A percentile compares a stretch with the other conserved stretches of the same genome.
These are phyloP conservation scores for Rhorus exstirpatorius DNA, from an alignment of 2,888 invertebrate species.

Conservation along the genomic window DNA sequence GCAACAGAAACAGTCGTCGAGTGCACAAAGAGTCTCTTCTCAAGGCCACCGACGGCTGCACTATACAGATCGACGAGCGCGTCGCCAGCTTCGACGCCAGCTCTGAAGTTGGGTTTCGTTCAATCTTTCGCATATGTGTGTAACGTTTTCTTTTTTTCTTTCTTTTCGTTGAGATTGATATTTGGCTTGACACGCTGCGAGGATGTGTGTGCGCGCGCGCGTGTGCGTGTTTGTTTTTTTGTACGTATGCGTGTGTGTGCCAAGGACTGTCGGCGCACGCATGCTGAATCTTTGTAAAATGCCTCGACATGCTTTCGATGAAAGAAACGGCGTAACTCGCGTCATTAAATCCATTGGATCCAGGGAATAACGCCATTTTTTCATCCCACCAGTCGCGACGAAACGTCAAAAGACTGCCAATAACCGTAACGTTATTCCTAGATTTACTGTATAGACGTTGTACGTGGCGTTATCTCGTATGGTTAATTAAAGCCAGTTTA, in stretches of 20 bases:
- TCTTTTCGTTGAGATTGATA: constrained; percentile 40
- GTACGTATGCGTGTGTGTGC: neutral
- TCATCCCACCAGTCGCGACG: neutral
- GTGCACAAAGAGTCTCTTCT: constrained; percentile 85
- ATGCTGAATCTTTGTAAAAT: constrained; percentile 23
- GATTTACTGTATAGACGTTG: neutral
- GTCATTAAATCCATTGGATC: neutral
- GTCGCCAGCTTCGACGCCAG: constrained; percentile 18
- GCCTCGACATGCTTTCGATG: neutral
- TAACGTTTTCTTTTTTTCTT: constrained; percentile 2
- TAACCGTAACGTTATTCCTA: constrained; percentile 1
- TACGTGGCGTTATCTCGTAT: constrained; percentile 16
- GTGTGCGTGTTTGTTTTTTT: neutral
- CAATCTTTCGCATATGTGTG: neutral
- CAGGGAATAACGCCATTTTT: neutral
- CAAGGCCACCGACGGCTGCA: constrained; percentile 79
- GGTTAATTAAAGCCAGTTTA: constrained; percentile 47
- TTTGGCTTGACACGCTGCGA: neutral
- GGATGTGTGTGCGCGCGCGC: too few species aligned
- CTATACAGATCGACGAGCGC: neutral
- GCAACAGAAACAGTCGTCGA: constrained; percentile 64
- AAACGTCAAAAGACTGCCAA: neutral
- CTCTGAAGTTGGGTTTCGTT: constrained; percentile 4
- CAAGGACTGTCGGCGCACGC: neutral
- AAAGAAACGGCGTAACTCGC: neutral